Percentiles rank a stretch among this genome's conserved stretches.
phyloP scores from a whole-genome alignment of 1,140 invertebrate genomes.

The Caerostris extrusa region DNA sequence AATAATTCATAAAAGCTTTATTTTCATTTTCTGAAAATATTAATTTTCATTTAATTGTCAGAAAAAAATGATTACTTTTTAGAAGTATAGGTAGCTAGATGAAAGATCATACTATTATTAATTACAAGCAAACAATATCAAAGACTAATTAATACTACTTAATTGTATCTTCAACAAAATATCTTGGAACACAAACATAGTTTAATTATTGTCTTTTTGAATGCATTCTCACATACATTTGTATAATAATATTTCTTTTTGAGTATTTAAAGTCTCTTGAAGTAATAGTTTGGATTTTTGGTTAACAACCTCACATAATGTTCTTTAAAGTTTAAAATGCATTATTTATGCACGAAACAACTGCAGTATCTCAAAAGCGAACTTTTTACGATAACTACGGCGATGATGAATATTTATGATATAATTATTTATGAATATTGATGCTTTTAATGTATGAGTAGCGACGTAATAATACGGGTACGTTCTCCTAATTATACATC shows the following conservation, averaged over 20 bases:
- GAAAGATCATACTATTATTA: too few species aligned
- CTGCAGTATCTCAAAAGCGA: background rate
- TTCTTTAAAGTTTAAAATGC: background rate
- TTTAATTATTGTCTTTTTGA: too few species aligned
- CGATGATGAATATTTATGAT: slow-evolving; percentile 16
- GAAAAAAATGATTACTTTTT: too few species aligned
- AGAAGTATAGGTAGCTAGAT: too few species aligned
- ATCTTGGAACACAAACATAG: too few species aligned
- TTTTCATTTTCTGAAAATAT: too few species aligned
- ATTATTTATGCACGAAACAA: background rate
- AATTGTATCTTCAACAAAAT: too few species aligned
- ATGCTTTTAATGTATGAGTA: slow-evolving; percentile 14
- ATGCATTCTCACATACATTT: too few species aligned
- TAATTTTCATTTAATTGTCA: background rate
- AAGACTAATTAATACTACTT: too few species aligned
- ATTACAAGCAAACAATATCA: too few species aligned
- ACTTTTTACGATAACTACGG: background rate
- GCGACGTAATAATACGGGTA: background rate
- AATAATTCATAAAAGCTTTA: too few species aligned
- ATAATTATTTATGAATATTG: slow-evolving; percentile 43
- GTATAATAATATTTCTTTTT: too few species aligned
- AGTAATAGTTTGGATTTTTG: background rate
- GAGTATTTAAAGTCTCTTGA: background rate
- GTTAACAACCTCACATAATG: background rate
- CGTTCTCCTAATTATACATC: background rate